phyloP scores from a whole-genome alignment of 2,797 vertebrate genomes.

The Paedocypris micromegethes region DNA sequence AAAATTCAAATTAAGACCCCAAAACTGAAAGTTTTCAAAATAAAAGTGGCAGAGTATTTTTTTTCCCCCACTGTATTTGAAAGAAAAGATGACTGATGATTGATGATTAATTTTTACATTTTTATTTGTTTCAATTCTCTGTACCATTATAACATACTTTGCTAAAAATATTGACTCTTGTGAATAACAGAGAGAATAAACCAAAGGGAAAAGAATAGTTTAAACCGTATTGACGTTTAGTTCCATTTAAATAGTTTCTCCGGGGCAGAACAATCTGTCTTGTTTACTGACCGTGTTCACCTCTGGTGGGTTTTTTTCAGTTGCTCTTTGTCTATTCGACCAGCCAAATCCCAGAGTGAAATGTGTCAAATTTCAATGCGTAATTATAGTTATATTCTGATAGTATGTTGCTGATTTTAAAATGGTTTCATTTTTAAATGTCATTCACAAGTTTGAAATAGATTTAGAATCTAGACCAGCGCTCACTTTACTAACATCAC shows the following conservation, averaged over 20 bases:
- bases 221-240: constrained; percentile 1
- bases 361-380: constrained; percentile 19
- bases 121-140: background rate
- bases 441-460: too few species aligned
- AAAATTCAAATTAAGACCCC: too few species aligned
- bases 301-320: constrained; percentile 13
- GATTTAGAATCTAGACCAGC: too few species aligned
- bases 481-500: too few species aligned
- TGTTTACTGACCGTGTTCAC: constrained; percentile 32
- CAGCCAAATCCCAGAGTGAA: constrained; percentile 16
- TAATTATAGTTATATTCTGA: constrained; percentile 43
- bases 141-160: constrained; percentile 1
- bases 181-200: constrained; percentile 1
- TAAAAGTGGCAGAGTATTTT: too few species aligned
- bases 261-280: constrained; percentile 19
- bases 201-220: constrained; percentile 3
- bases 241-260: constrained; percentile 18
- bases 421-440: too few species aligned
- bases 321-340: constrained; percentile 21
- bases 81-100: too few species aligned
- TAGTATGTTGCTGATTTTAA: constrained; percentile 28
- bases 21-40: too few species aligned
- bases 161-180: constrained; percentile 14
- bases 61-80: too few species aligned
- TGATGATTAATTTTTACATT: too few species aligned